Evolutionary conservation across 2,797 vertebrate genomes (phyloP), one percentile per base, ranked within the genome.

Genomic region (Diceros bicornis): DNA sequence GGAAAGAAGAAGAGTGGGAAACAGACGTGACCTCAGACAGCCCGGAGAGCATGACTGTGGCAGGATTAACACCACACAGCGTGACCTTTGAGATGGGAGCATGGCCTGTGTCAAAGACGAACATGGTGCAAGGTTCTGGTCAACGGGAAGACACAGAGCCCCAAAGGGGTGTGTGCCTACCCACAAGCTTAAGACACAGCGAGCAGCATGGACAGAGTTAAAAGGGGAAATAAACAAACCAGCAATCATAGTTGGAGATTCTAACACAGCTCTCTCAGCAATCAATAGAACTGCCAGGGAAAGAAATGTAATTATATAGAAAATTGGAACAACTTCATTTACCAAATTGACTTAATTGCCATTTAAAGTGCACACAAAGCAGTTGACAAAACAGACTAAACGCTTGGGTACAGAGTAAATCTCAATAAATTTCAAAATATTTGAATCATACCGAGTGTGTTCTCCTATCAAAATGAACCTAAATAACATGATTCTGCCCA

Each of bases 91-190:
- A 66, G 57, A 13, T 2, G 0, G 57, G 37, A 29, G 64, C 57
- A 5, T 12, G 1, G 6, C 47, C 90, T 1, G 23, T 2, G 34
- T 13, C 18, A 7, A 6, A 34, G 37, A 41, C 68, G 34, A 23
- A 59, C 13, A 2, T 10, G 4, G 7, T 2, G 0, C 0, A 1
- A 27, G 41, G n/a, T 12, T 77, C 81, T 1, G 0, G 16, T 11
- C 62, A 0, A 7, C 2, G 5, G 1, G 7, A 47, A 29, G 61
- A 37, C 34, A 25, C 25, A 1, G 0, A 25, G 14, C 3, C 34
- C 64, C 4, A 1, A 18, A 34, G n/a, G 29, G 2, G 4, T 7
- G 0, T 1, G 34, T 3, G 23, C 41, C 17, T 50, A 14, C 23
- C 4, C 4, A 8, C 8, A 11, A 3, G 20, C 27, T 6, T 10